phyloP scores from a whole-genome alignment of 92 coral and sea anemone species.

The Palythoa grandis region DNA sequence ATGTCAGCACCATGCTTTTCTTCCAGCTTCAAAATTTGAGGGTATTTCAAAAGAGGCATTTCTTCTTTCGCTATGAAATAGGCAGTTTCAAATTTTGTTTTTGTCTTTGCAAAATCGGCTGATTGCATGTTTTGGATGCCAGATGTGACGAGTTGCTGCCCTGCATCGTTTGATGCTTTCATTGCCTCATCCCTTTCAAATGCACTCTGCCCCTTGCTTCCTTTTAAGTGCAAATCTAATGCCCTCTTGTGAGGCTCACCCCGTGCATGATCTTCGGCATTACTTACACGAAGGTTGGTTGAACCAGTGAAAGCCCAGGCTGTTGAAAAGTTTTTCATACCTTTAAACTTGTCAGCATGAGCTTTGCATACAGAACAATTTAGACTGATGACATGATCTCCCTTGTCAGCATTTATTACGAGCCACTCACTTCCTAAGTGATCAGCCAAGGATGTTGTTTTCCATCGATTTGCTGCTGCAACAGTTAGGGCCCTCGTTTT shows the following conservation, averaged over 20 bases:
- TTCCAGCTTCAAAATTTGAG: conserved; percentile 13
- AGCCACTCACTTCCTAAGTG: conserved; percentile 56
- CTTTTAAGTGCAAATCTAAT: conserved; percentile 51
- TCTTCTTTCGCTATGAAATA: conserved; percentile 74
- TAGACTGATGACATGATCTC: conserved; percentile 39
- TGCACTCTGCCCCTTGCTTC: conserved; percentile 43
- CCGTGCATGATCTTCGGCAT: conserved; percentile 69
- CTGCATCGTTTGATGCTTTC: conserved; percentile 31
- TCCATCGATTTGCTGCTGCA: conserved; percentile 52
- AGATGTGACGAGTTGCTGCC: conserved; percentile 56
- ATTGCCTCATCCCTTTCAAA: conserved; percentile 65
- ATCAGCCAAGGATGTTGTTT: conserved; percentile 43
- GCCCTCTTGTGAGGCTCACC: conserved; percentile 80
- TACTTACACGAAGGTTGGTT: conserved; percentile 68
- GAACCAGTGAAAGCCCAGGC: conserved; percentile 80
- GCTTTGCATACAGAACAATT: conserved; percentile 43
- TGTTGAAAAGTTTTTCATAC: conserved; percentile 55
- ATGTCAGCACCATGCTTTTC: conserved; percentile 33
- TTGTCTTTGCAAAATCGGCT: conserved; percentile 51
- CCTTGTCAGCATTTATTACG: conserved; percentile 48
- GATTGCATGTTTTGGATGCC: conserved; percentile 62
- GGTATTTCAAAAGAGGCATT: conserved; percentile 43
- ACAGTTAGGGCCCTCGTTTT: conserved; percentile 44
- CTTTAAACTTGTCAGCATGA: conserved; percentile 32
- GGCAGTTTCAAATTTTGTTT: conserved; percentile 66